Evolutionary conservation across 2,113 vertebrate species (phyloP).

Genomic region (Apaloderma vittatum): DNA sequence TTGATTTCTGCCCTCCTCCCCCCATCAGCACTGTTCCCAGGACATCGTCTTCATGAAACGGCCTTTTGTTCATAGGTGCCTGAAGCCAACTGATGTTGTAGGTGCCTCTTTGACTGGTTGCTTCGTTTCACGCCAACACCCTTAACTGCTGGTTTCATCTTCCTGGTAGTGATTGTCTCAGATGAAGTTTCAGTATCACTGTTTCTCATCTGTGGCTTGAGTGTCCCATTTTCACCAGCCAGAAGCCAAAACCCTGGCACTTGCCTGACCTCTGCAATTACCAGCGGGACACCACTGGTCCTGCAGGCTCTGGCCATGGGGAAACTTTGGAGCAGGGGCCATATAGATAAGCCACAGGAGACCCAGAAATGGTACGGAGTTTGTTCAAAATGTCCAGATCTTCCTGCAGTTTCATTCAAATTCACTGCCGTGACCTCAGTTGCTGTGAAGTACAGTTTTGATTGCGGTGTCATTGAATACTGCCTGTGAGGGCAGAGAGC

Average conservation of each 20-base stretch:
- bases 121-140: slow-evolving; percentile 13
- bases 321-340: neutral
- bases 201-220: slow-evolving; percentile 41
- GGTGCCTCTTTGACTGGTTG: slow-evolving; percentile 14
- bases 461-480: neutral
- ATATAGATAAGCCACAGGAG: neutral
- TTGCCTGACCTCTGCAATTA: slow-evolving; percentile 48
- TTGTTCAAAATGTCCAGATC: neutral
- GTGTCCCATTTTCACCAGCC: slow-evolving; percentile 11
- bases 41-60: slow-evolving; percentile 23
- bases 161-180: slow-evolving; percentile 47
- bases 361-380: neutral
- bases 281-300: neutral
- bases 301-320: neutral
- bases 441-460: neutral
- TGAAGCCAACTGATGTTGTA: neutral
- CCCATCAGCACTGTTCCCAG: slow-evolving; percentile 31
- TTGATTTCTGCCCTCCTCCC: slow-evolving; percentile 58
- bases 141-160: slow-evolving; percentile 70
- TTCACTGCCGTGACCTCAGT: neutral
- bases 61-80: slow-evolving; percentile 58
- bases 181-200: slow-evolving; percentile 60
- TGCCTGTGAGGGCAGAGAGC: neutral
- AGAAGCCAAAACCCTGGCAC: slow-evolving; percentile 49
- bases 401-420: neutral